Evolutionary conservation across 2,888 invertebrate genomes (phyloP), one percentile per base, ranked within the genome.

Genomic region (Drosophila prostipennis): DNA sequence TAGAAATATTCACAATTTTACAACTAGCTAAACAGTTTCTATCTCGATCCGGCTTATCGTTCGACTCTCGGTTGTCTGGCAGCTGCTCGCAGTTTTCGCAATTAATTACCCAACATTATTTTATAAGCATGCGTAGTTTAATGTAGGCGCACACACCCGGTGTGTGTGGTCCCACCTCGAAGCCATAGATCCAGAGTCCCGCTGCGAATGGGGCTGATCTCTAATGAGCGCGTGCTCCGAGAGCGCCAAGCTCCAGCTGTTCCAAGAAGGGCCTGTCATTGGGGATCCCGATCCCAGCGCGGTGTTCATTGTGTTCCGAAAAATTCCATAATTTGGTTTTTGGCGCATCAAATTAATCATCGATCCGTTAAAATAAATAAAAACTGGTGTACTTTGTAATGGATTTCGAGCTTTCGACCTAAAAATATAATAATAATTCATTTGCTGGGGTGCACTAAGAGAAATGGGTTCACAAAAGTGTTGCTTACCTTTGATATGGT

Each of bases 171-270:
- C 57, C 61, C 52, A 40, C 36, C 67, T 52, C 32, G 49, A 37
- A 13, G 48, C 52, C 59, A 77, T 69, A 7, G 32, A 46, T 42
- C 48, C 48, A 37, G 19, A 26, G 48, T 57, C 54, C 63, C 56
- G 61, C 67, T 71, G 70, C 52, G 69, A 39, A 34, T 6, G n/a
- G 40, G 34, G 40, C 40, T 34, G 34, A 26, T 63, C 68, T 77
- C 79, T 85, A 85, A 85, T 89, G 89, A 87, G 82, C 82, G 89
- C 89, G 85, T 89, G 82, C 82, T 88, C 78, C 74, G 65, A 63
- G 52, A 48, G 69, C 71, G 64, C 59, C 59, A 78, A 78, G 64
- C 74, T 86, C 81, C 74, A 77, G 89, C 87, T 89, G 89, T 80
- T 84, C 55, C 59, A 72, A 76, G 77, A 84, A 83, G 89, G 84